Base-by-base conservation (phyloP, 2,888 invertebrate genomes). In the Pedicia rivosa region DNA sequence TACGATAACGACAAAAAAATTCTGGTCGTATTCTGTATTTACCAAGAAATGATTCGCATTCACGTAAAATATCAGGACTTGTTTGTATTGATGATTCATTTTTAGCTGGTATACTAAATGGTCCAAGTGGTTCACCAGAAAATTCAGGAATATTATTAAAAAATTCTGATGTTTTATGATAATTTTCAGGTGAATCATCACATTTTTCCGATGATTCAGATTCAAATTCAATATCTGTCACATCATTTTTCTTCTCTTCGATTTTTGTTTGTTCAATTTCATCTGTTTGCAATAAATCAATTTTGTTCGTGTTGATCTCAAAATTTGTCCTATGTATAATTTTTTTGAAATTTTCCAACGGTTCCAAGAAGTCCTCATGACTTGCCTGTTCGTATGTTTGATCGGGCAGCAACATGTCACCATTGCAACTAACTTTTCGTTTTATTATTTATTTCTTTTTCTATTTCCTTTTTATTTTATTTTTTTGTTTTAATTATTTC, bases 1-100 rank as follows among this genome's bases (percentile, higher is more conserved):
- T 64, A 45, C 67, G 67, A 56, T 78, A 72, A 44, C 72, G 68
- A 60, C 82, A 82, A 63, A 81, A 81, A 63, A 81, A 80, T 55
- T 81, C 80, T 0, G 79, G 75, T 17, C 74, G 72, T 51, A 78
- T 77, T 48, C 74, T 69, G 58, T 79, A 70, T 32, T 66, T 63
- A 43, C 65, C 66, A 40, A 77, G 65, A 55, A 72, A 72, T 48
- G 71, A 68, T 56, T 74, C 72, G 50, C 72, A 72, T 47, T 68
- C 66, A 40, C 67, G 64, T 36, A 60, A 37, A 13, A 58, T 48
- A 43, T 58, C 53, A 10, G 47, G 45, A 41, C 46, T 47, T 33
- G 47, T 47, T 7, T 46, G 40, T 10, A 43, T 35, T 14, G 46
- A 46, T 22, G 28, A 39, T 32, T 10, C 40, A 16, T 24, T n/a